These are phyloP conservation scores for Prionailurus viverrinus DNA, from an alignment of 2,113 vertebrate species.

Conservation along the genomic window DNA sequence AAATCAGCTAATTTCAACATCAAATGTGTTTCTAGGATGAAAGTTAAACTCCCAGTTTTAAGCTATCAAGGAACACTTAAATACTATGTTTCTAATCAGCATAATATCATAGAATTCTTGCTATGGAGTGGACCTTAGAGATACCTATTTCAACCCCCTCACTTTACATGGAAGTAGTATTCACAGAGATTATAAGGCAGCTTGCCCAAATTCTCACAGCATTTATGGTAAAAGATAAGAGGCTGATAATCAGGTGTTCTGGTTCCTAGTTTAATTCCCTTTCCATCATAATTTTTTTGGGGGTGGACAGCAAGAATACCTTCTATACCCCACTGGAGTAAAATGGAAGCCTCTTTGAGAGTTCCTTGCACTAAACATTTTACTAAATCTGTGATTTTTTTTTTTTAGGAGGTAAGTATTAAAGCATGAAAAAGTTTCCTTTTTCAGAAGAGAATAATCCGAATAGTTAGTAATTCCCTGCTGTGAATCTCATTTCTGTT, in stretches of 20 bases:
- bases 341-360: not conserved
- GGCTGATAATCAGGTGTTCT: slow-evolving; percentile 8
- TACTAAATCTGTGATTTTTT: not conserved
- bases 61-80: slow-evolving; percentile 70
- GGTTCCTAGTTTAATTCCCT: not conserved
- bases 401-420: not conserved
- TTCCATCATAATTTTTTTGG: not conserved
- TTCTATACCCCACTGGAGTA: not conserved
- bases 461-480: not conserved
- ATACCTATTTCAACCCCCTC: not conserved
- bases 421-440: not conserved
- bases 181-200: slow-evolving; percentile 14
- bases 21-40: slow-evolving; percentile 55
- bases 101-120: slow-evolving; percentile 35
- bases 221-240: slow-evolving; percentile 56
- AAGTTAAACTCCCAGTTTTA: slow-evolving; percentile 68
- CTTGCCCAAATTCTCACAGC: slow-evolving; percentile 2
- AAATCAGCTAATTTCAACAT: slow-evolving; percentile 74
- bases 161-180: not conserved
- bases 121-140: not conserved
- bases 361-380: not conserved
- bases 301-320: not conserved
- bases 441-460: slow-evolving; percentile 16
- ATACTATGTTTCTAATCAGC: slow-evolving; percentile 50
- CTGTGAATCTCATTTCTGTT: not conserved